Base-by-base conservation (phyloP, 2,113 vertebrate genomes). In the Dolichallabes microphthalmus region DNA sequence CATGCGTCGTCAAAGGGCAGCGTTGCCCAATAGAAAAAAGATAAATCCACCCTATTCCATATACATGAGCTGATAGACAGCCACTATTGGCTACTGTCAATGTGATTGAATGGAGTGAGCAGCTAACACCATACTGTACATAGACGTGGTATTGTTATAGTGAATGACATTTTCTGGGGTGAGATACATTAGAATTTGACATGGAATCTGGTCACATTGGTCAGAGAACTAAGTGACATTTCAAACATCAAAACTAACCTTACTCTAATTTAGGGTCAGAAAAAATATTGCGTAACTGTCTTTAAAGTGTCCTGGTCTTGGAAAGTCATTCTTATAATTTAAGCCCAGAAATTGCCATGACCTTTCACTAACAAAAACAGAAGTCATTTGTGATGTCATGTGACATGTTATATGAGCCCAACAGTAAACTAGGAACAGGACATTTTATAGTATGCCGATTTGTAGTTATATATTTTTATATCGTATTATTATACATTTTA, bases 221-320 rank as follows among this genome's bases (percentile, higher is more conserved):
- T 57, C 5, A 32, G 11, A 32, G 75, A 57, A 57, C 52, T 57
- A 30, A 17, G 76, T 79, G 76, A 79, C 76, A 79, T 79, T 79
- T 79, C 20, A 22, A 60, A 39, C 76, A 60, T 79, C 10, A 13
- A 60, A 79, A 60, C 76, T 25, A 78, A 78, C 32, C 55, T 20
- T 25, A 35, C 17, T 79, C 57, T 60, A 79, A 78, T 78, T 78
- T 78, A 78, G 19, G 75, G 52, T 78, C 52, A 78, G 27, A 60
- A 19, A 60, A 53, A 55, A 76, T 76, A 76, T 55, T 53, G n/a
- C 73, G 27, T 76, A 76, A 76, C 45, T 55, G 73, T 76, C 73
- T 76, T 76, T 76, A 76, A 76, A 53, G 50, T 53, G 45, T 27
- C 73, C 25, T 74, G 25, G 73, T 53, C 50, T 76, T 76, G 22